Base-by-base conservation (phyloP, 2,113 vertebrate species). In the Apodemus speciosus region DNA sequence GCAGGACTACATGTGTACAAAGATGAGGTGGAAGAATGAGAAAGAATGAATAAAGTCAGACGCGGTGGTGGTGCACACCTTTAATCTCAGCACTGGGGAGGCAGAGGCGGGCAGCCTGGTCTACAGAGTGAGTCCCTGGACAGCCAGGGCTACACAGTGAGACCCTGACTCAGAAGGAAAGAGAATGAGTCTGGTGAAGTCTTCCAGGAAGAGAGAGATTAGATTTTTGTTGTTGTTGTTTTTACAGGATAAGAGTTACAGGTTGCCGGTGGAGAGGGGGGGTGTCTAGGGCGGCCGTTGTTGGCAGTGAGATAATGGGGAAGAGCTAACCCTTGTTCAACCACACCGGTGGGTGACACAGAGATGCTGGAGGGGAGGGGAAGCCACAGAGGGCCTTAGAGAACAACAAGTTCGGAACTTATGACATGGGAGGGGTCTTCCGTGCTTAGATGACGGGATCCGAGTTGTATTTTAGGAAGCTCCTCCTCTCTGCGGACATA, bases 381-480 rank as follows among this genome's bases (percentile, higher is more conserved):
- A 83, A 66, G 62, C 62, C 75, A 38, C 35, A 86, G 66, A 86
- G 46, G n/a, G 16, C 30, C 14, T 87, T 69, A 46, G 32, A 2
- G 51, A 51, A 86, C 69, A 38, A 66, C 53, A 60, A 93, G 46
- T 40, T 72, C 20, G 13, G 87, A 75, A 83, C 91, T 88, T 85
- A 81, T 51, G 20, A 94, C n/a, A 2, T 23, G 51, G 43, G 13
- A 90, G 87, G 73, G 81, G 53, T 81, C 85, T 60, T 93, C 46
- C 64, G 89, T 35, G 5, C 21, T 71, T 92, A 43, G 85, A 89
- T 72, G 58, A 81, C 85, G 80, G 53, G 73, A 92, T 83, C 68
- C 1, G 0, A 76, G 68, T 68, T 84, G 79, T 94, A 64, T 94
- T 92, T 89, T 66, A 92, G 58, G 60, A 94, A 84, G 71, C 68